Evolutionary conservation across 2,113 vertebrate genomes (phyloP).

Genomic region (Muscicapa adusta): DNA sequence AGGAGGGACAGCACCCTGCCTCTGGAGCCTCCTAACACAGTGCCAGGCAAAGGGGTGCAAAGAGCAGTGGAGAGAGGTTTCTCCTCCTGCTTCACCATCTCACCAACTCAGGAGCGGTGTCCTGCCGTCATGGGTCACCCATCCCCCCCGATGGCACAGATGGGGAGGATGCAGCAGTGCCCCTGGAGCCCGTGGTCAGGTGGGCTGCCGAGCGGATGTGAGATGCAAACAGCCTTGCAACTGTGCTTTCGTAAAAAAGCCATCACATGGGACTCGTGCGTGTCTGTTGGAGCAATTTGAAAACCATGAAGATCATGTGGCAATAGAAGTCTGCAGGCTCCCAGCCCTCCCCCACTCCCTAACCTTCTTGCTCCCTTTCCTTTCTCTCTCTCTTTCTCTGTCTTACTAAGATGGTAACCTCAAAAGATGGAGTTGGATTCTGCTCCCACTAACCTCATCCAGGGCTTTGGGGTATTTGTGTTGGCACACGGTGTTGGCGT

Average conservation of each 20-base stretch:
- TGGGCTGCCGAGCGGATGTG: not conserved
- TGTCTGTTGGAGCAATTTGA: conserved; percentile 15
- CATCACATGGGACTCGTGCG: conserved; percentile 65
- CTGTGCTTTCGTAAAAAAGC: conserved; percentile 57
- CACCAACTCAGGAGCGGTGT: not conserved
- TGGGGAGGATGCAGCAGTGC: not conserved
- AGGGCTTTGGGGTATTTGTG: not conserved
- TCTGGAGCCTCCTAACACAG: not conserved
- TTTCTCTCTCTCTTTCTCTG: not conserved
- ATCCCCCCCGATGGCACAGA: not conserved
- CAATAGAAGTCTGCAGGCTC: conserved; percentile 33
- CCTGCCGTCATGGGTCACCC: not conserved
- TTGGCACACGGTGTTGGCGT: not conserved
- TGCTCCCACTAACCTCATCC: not conserved
- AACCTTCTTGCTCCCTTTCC: not conserved
- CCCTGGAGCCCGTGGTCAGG: not conserved
- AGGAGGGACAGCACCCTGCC: not conserved
- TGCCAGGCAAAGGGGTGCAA: not conserved
- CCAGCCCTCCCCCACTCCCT: not conserved
- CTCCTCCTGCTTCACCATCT: not conserved
- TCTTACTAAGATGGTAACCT: not conserved
- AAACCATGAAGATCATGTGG: conserved; percentile 71
- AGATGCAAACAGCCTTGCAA: not conserved
- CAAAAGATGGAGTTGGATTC: not conserved
- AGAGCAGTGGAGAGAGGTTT: not conserved